Evolutionary conservation across 2,888 invertebrate species (phyloP).

Genomic region (Spicauda simplicius): DNA sequence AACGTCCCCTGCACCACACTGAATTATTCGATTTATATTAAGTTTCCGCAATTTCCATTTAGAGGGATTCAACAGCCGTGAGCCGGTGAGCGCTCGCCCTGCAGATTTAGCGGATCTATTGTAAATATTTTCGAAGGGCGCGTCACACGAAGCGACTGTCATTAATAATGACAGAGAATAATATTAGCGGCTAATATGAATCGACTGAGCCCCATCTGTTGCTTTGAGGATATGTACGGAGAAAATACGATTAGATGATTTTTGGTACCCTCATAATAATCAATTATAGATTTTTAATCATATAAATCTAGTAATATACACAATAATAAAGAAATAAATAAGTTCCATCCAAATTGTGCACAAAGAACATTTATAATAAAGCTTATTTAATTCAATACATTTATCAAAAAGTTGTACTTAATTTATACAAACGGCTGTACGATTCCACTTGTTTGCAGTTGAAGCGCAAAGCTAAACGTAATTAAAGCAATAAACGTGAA

Average conservation of each 20-base stretch:
- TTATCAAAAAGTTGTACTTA: conserved; percentile 7
- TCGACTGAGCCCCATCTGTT: conserved; percentile 71
- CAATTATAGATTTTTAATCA: too few species aligned
- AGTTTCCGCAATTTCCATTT: conserved; percentile 82
- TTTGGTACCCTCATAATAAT: too few species aligned
- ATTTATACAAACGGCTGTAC: conserved; percentile 26
- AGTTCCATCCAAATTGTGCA: too few species aligned
- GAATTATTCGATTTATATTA: conserved; percentile 84
- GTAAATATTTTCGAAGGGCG: conserved; percentile 73
- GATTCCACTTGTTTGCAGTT: conserved; percentile 50
- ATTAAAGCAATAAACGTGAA: conserved; percentile 45
- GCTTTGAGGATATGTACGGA: conserved; percentile 42
- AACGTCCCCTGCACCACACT: conserved; percentile 75
- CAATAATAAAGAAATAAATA: too few species aligned
- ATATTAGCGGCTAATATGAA: conserved; percentile 67
- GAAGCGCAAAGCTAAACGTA: conserved; percentile 40
- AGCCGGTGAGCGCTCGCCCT: conserved; percentile 65
- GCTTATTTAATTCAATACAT: not conserved
- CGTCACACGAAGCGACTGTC: conserved; percentile 59
- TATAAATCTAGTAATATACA: too few species aligned
- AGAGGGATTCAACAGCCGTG: conserved; percentile 66
- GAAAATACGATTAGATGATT: not conserved
- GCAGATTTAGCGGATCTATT: conserved; percentile 65
- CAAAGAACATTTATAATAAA: too few species aligned
- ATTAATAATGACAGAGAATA: conserved; percentile 75